Conservation (phyloP, 2,113 vertebrate species). For the Myotis davidii region DNA sequence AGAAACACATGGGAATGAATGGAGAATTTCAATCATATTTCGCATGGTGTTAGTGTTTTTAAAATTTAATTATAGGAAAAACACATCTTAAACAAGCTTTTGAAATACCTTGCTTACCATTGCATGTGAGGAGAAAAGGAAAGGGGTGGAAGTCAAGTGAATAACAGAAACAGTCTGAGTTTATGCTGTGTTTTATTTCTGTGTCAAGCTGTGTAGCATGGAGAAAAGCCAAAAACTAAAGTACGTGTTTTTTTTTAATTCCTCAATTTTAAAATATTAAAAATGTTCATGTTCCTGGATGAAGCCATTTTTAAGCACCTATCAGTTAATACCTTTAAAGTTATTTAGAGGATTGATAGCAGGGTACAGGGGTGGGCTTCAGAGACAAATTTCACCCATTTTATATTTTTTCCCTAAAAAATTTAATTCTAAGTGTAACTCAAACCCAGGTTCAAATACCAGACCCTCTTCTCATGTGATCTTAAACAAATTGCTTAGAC, state of each 20-base stretch:
- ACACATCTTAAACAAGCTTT: not conserved
- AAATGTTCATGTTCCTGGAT: not conserved
- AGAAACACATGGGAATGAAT: not conserved
- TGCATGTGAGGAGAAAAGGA: not conserved
- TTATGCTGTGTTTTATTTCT: not conserved
- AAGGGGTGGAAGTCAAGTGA: not conserved
- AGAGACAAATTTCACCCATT: not conserved
- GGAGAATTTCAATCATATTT: not conserved
- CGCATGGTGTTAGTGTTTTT: not conserved
- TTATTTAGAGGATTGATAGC: not conserved
- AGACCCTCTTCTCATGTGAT: not conserved
- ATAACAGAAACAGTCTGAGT: not conserved
- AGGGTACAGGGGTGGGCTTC: not conserved
- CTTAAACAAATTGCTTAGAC: not conserved
- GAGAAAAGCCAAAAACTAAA: not conserved
- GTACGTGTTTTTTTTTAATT: not conserved
- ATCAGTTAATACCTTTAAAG: not conserved
- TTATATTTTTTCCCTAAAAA: constrained; percentile 17
- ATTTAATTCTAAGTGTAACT: constrained; percentile 28
- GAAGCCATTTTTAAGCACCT: not conserved
- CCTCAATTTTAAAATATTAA: not conserved
- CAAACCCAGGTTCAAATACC: not conserved
- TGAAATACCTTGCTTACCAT: not conserved
- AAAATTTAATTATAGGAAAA: constrained; percentile 52
- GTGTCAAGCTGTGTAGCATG: not conserved